Base-by-base conservation (phyloP, 1,140 invertebrate genomes). In the Leptoteleia sp. region DNA sequence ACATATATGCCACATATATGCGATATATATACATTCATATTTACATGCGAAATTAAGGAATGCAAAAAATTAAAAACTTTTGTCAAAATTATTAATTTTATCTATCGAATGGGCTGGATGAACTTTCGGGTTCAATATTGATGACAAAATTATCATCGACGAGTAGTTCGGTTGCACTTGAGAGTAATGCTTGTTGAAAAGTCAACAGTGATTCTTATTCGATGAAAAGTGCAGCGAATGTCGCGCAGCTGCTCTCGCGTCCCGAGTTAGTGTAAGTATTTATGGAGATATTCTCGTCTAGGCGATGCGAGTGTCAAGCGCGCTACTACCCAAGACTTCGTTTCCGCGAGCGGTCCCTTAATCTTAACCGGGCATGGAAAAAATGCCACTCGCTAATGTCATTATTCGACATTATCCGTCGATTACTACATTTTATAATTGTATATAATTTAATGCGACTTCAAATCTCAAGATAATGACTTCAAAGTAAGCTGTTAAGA, bases 261-360 rank as follows among this genome's bases (percentile, higher is more conserved):
- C 43, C 43, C 43, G 52, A 65, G 75, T 65, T 71, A 50, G 50
- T 61, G 61, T 65, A 43, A 50, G 71, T 79, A 79, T 79, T 79
- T 75, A 79, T 75, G 76, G 76, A 79, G 43, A 75, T 61, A 64
- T 50, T 48, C 55, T 64, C 64, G 64, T 75, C 57, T 73, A 64
- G 42, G 52, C 55, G 43, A 45, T 57, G 55, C 76, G 52, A 72
- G 45, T 68, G 48, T 64, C 64, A 72, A 70, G 70, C 76, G 22
- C 43, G 31, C n/a, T 40, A 62, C 52, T 57, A 55, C 47, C 25
- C 67, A n/a, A n/a, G 68, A 55, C 64, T 79, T 73, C 64, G 70
- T 79, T 79, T 79, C 70, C 64, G 76, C 54, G 47, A 79, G 71
- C 76, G 40, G 70, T 59, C 50, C 70, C 47, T 64, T 55, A 45